phyloP scores from a whole-genome alignment of 2,888 invertebrate genomes.

The Cryptocephalus primarius region DNA sequence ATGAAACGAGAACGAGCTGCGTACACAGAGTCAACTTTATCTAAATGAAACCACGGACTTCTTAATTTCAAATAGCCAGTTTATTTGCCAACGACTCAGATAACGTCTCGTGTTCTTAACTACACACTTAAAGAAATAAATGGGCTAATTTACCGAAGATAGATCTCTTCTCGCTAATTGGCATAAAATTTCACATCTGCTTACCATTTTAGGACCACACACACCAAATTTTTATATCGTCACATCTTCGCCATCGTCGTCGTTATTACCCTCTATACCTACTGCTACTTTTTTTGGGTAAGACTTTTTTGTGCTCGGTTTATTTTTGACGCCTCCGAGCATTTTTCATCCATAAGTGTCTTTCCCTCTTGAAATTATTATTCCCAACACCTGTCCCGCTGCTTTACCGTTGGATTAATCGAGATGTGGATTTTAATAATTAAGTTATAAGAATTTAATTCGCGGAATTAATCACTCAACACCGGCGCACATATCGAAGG shows the following conservation, averaged over 20 bases:
- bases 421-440: no score
- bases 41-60: no score
- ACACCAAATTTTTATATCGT: constrained; percentile 2
- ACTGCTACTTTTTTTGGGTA: no score
- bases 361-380: not conserved
- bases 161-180: constrained; percentile 17
- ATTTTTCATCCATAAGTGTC: not conserved
- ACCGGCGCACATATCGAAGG: no score
- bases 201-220: constrained; percentile 17
- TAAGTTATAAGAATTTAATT: no score
- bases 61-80: no score
- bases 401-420: no score
- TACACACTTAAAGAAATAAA: constrained; percentile 17
- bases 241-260: not conserved
- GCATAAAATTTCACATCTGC: constrained; percentile 23
- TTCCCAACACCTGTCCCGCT: no score
- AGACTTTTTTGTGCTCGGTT: not conserved
- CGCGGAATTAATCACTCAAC: no score
- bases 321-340: not conserved
- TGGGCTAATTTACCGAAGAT: constrained; percentile 16
- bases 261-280: not conserved
- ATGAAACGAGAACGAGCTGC: no score
- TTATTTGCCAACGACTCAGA: not conserved
- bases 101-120: constrained; percentile 8
- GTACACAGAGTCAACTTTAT: no score